Conservation (phyloP, 2,888 invertebrate genomes). For the Eupithecia abbreviata region DNA sequence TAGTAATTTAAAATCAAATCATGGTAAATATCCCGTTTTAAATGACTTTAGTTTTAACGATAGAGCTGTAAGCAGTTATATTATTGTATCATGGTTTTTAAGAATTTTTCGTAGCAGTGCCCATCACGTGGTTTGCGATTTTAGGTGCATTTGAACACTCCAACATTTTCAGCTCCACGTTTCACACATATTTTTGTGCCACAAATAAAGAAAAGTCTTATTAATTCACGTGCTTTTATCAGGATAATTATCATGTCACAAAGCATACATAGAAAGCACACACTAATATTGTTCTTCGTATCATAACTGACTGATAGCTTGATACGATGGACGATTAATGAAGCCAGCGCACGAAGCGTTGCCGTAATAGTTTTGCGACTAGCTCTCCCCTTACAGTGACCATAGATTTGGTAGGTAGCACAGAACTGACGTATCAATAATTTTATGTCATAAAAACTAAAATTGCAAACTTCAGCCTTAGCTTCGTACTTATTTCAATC, state of each 20-base stretch:
- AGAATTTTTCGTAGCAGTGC: too few species aligned
- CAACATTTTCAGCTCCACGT: too few species aligned
- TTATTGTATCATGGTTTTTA: too few species aligned
- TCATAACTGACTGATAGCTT: conserved; percentile 77
- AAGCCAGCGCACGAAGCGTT: conserved; percentile 75
- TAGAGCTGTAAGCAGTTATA: too few species aligned
- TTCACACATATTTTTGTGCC: too few species aligned
- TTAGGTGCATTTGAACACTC: too few species aligned
- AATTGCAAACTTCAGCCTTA: neutral
- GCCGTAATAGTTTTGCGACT: conserved; percentile 82
- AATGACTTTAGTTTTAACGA: too few species aligned
- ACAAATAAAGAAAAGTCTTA: neutral
- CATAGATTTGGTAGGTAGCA: neutral
- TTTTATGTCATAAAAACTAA: neutral
- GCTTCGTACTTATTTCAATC: too few species aligned
- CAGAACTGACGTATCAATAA: conserved; percentile 5
- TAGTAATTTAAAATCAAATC: too few species aligned
- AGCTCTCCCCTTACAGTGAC: conserved; percentile 47
- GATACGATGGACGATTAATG: conserved; percentile 82
- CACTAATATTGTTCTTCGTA: conserved; percentile 42
- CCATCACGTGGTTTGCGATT: too few species aligned
- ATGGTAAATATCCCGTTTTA: too few species aligned
- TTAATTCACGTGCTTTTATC: neutral
- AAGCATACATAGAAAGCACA: neutral
- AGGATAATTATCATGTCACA: neutral